Evolutionary conservation across 2,113 vertebrate species (phyloP), one percentile per base, ranked within the genome.

Genomic region (Paramormyrops kingsleyae): DNA sequence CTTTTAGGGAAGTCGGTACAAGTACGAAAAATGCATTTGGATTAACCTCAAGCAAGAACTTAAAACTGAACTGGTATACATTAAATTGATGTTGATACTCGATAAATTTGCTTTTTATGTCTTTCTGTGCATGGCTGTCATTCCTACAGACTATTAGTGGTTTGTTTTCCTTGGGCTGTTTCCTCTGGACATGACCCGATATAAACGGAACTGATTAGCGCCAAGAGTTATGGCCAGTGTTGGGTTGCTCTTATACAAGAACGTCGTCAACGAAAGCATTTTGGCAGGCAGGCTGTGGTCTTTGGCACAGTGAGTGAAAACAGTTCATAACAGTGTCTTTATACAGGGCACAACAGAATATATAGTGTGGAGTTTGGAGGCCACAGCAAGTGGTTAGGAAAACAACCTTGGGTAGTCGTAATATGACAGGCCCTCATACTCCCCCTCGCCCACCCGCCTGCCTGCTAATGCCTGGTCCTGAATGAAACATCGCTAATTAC

Each of bases 371-470:
- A 94, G 94, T 93, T 90, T 94, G 92, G 92, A 95, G 95, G 96
- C 96, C 95, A 95, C 83, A 92, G 94, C 93, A 91, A 95, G 94
- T 94, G 94, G 94, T 95, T 96, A 93, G 90, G 92, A 95, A 95
- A 96, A 95, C 93, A 96, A 93, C 94, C 92, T 87, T 56, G 77
- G 91, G 90, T 90, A 89, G 90, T 90, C 74, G 87, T 91, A 92
- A 92, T 89, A 91, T 93, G 92, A 91, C 90, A 89, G 92, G 59
- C 89, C 90, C 89, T 91, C 87, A 35, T 49, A 21, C 47, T 12
- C 59, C 21, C 87, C 52, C 53, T 35, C 24, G n/a, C 10, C 62
- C 10, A 27, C 62, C 62, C 62, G n/a, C 62, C 62, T 70, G 62
- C 62, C 62, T 70, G 59, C 74, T 90, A 89, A 77, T 85, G 83